Evolutionary conservation across 2,797 vertebrate species (phyloP), one percentile per base, ranked within the genome.

Genomic region (Lateolabrax maculatus): DNA sequence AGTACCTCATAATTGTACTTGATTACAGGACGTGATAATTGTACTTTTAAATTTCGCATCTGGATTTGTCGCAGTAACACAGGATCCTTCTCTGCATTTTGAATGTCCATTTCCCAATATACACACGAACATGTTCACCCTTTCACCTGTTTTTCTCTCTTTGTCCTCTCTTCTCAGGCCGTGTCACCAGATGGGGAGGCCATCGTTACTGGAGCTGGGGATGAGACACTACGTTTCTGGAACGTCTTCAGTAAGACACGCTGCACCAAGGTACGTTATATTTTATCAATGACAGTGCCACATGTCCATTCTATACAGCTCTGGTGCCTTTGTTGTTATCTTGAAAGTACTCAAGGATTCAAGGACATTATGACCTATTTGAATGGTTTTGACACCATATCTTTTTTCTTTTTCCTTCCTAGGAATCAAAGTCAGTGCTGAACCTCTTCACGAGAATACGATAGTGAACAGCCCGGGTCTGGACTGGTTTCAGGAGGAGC

Each of bases 231-330:
- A 56, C 94, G 96, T 71, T 96, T 96, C 91, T 96, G 96, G 96
- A 96, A 96, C 31, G 95, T 96, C 85, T 96, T 96, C 88, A 96
- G 95, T 82, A 96, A 96, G 89, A 96, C 96, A 3, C 94, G 96
- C 52, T 96, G 95, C 91, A 96, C 96, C 61, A 96, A 96, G 95
- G 96, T 96, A 84, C 68, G 43, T 36, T 18, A 1, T 21, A 16
- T 37, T 0, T 3, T 16, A 0, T 2, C 2, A 5, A 0, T 15
- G 18, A 27, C 23, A 41, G 23, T 11, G 5, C 9, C 6, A 19
- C 6, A 1, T 4, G 36, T 43, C 23, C 6, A 9, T 48, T 2
- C 9, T 36, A 56, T 9, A 25, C 18, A 10, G 0, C 3, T 41
- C 11, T 48, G 11, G 46, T 8, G 8, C 23, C 12, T 55, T 18